Evolutionary conservation across 1,140 invertebrate genomes (phyloP).

Genomic region (Sarcophaga peregrina): DNA sequence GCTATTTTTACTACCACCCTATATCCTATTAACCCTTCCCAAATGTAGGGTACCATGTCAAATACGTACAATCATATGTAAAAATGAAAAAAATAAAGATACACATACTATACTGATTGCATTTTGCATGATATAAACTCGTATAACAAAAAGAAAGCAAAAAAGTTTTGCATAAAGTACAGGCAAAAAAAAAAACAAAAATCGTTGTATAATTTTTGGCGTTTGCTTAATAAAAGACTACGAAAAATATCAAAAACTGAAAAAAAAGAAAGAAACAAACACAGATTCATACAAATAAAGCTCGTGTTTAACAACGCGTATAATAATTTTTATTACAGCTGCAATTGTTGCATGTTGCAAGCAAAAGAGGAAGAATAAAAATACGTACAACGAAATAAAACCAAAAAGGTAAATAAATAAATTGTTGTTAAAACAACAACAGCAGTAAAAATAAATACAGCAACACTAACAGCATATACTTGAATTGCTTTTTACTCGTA

Average conservation of each 20-base stretch:
- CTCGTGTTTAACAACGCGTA: constrained; percentile 37
- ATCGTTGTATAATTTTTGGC: constrained; percentile 5
- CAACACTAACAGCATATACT: too few relatives aligned
- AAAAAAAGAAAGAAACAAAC: neutral
- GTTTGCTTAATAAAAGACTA: neutral
- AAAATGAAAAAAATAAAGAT: too few relatives aligned
- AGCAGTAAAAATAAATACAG: neutral
- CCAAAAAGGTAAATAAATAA: constrained; percentile 7
- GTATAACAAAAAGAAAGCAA: neutral
- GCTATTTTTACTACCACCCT: too few relatives aligned
- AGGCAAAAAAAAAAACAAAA: neutral
- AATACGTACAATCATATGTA: too few relatives aligned
- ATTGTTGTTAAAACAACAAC: neutral
- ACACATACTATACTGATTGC: neutral
- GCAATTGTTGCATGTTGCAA: constrained; percentile 34
- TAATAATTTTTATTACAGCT: constrained; percentile 41
- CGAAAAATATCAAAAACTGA: too few relatives aligned
- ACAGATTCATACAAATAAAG: constrained; percentile 6
- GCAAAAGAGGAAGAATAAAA: neutral
- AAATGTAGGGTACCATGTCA: too few relatives aligned
- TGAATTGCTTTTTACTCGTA: too few relatives aligned
- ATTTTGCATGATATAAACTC: neutral
- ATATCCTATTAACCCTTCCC: too few relatives aligned
- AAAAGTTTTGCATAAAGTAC: neutral
- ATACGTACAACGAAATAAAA: neutral